Conservation (phyloP, 2,797 vertebrate genomes). For the Tauraco hartlaubi region DNA sequence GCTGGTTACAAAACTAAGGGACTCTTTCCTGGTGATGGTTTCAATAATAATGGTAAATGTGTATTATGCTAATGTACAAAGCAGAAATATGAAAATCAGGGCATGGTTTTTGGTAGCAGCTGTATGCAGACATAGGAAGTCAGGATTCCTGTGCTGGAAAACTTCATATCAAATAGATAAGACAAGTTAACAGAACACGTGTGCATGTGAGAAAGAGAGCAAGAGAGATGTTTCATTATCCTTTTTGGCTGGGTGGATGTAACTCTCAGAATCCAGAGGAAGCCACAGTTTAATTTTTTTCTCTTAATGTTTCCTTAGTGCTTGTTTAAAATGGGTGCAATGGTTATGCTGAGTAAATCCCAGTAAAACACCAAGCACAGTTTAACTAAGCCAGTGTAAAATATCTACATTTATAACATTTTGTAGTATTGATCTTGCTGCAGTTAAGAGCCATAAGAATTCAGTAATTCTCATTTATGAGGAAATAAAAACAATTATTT, state of each 20-base stretch:
- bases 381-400: not conserved
- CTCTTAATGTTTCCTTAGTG: not conserved
- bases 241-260: not conserved
- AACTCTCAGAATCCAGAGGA: not conserved
- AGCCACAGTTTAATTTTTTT: not conserved
- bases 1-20: not conserved
- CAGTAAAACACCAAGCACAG: not conserved
- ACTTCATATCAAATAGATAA: not conserved
- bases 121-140: not conserved
- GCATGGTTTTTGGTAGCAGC: not conserved
- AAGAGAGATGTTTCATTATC: not conserved
- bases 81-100: not conserved
- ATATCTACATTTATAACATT: not conserved
- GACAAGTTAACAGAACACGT: not conserved
- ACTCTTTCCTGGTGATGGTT: not conserved
- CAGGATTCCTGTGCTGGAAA: not conserved
- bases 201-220: accelerated
- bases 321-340: not conserved
- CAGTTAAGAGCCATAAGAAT: not conserved
- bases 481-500: not conserved
- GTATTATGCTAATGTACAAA: not conserved
- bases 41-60: not conserved
- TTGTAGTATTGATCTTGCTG: not conserved
- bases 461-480: not conserved
- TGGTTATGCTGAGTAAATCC: not conserved